Evolutionary conservation across 2,113 vertebrate genomes (phyloP), one percentile per base, ranked within the genome.

Genomic region (Rallus limicola): DNA sequence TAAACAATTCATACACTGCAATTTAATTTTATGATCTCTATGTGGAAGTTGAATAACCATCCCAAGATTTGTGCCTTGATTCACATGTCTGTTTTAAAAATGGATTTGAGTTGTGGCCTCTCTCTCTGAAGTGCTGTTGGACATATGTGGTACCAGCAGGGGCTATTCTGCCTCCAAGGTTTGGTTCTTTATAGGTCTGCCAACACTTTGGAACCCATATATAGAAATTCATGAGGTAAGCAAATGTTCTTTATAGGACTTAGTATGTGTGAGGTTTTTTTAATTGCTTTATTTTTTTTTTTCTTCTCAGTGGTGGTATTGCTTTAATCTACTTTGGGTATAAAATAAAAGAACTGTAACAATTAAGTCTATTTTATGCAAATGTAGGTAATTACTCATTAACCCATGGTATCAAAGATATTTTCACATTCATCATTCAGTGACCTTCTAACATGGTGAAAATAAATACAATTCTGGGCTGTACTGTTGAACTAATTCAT

Each of bases 221-320:
- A 87, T 87, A 84, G 91, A 28, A 86, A 87, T 21, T 34, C 3
- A 24, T 88, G 76, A 88, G 50, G 62, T 40, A 36, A 97, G 87
- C 52, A 88, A 82, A 69, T 65, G 70, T 34, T 96, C 95, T 92
- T 95, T 92, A 88, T 93, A 78, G 71, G 23, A 18, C 59, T 81
- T 78, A 72, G 48, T 64, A 15, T 16, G 5, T 38, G 19, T 31
- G 75, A 77, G 18, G 3, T 0, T 33, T 92, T 92, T 88, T 81
- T 44, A 28, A 46, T 55, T n/a, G 1, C 4, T 5, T 55, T 36
- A 50, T 36, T 52, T 59, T 58, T 55, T 36, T 56, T 36, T 52
- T 59, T 58, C 26, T 60, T 52, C 68, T 17, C 14, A 23, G 10
- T 50, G 13, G 6, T 24, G 68, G 6, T 42, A n/a, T 11, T 10